A percentile compares a stretch with the other conserved stretches of the same genome.
phyloP scores from a whole-genome alignment of 2,888 invertebrate species.

The Drosophila parthenogenetica region DNA sequence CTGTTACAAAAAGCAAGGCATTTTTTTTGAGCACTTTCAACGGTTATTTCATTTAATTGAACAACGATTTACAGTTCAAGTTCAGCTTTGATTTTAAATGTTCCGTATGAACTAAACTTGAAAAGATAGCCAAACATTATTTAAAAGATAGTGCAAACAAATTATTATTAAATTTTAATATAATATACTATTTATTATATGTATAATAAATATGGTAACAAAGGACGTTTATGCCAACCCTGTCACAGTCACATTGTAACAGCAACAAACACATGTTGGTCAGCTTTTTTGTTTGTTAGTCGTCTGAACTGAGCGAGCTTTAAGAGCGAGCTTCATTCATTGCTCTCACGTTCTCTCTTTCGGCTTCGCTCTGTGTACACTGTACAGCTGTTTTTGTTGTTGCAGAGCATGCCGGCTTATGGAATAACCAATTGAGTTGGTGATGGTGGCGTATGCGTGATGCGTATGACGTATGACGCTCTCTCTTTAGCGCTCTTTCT shows the following conservation, averaged over 20 bases:
- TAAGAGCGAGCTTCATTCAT: slow-evolving; percentile 43
- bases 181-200: too few relatives aligned
- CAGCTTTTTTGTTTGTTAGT: slow-evolving; percentile 28
- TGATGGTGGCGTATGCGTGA: slow-evolving; percentile 56
- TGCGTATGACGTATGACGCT: slow-evolving; percentile 40
- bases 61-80: too few relatives aligned
- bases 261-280: slow-evolving; percentile 62
- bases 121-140: too few relatives aligned
- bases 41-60: too few relatives aligned
- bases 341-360: neutral
- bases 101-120: too few relatives aligned
- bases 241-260: slow-evolving; percentile 51
- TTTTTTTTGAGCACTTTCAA: neutral
- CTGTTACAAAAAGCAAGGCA: neutral
- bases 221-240: slow-evolving; percentile 28
- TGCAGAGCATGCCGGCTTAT: slow-evolving; percentile 64
- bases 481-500: neutral
- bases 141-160: too few relatives aligned
- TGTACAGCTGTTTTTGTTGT: slow-evolving; percentile 67
- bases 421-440: slow-evolving; percentile 13
- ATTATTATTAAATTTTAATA: too few relatives aligned
- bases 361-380: slow-evolving; percentile 32
- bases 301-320: slow-evolving; percentile 43
- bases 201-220: too few relatives aligned
- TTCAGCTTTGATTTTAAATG: too few relatives aligned